These are phyloP conservation scores for Hydractinia echinata DNA, from an alignment of 30 jellyfish, hydroid and myxozoan genomes.

Conservation along the genomic window DNA sequence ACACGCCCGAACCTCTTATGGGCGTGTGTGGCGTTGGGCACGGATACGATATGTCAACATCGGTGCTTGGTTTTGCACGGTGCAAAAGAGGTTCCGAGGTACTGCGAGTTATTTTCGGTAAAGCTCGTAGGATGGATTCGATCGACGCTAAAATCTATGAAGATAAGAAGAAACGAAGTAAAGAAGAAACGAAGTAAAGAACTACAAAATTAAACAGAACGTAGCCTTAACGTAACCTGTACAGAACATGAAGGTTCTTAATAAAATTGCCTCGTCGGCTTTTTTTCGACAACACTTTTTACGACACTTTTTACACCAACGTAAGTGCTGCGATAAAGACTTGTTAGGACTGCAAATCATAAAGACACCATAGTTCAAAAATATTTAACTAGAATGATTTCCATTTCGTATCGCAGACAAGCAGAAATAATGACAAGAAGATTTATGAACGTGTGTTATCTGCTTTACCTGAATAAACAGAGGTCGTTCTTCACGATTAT, in stretches of 20 bases:
- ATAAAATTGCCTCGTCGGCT: too few species aligned
- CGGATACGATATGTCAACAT: constrained; percentile 69
- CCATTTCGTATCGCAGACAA: too few species aligned
- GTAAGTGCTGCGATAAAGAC: too few species aligned
- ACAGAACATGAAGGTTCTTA: too few species aligned
- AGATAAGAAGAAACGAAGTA: constrained; percentile 1
- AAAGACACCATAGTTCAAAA: too few species aligned
- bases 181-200: constrained; percentile 14
- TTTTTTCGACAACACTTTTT: too few species aligned
- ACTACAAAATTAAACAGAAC: neutral
- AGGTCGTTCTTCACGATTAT: constrained; percentile 81
- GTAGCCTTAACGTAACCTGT: too few species aligned
- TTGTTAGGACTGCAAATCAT: too few species aligned
- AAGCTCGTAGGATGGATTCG: constrained; percentile 74
- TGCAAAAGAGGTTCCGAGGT: constrained; percentile 90
- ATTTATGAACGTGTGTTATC: too few species aligned
- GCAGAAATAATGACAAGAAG: too few species aligned
- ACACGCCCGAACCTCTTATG: constrained; percentile 60
- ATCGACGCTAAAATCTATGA: constrained; percentile 65
- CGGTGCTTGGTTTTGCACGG: constrained; percentile 74
- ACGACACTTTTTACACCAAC: too few species aligned
- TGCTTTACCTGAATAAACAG: constrained; percentile 62
- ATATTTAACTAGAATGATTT: too few species aligned
- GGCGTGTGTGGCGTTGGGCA: constrained; percentile 98
- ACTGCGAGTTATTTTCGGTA: constrained; percentile 90